Base-by-base conservation (phyloP, 2,888 invertebrate species). In the Drosophila picticornis region DNA sequence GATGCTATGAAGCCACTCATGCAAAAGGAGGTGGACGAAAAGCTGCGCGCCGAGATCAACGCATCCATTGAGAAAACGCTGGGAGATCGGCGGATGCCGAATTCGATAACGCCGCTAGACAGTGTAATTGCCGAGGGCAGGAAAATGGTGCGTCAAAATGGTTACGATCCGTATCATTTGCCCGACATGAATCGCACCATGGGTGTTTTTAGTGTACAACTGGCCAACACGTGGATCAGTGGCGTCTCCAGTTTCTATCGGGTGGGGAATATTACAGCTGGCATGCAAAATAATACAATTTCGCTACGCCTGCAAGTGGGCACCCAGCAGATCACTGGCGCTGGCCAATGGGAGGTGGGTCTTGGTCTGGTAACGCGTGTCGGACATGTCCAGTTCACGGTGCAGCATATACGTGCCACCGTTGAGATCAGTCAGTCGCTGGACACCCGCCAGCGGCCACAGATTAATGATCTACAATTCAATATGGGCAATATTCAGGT, bases 1-100 rank as follows among this genome's bases (percentile, higher is more conserved):
- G 97, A 97, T 91, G 96, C 96, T 13, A 96, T 98, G 86, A 98
- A 98, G 91, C 97, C 97, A 0, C 96, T 96, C 80, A 95, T 98
- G 77, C 93, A 98, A 31, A 95, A 95, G 77, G 96, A 97, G 93
- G 96, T 96, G 0, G 97, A 97, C 88, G 95, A 95, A 0, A 96
- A 96, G 91, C 94, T 97, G 1, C 95, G 96, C 79, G 94, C 94
- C 2, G 96, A 96, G 91, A 95, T 98, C 1, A 96, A 98, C 91
- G 94, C 95, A 19, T 95, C 96, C 91, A 94, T 97, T 32, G 95
- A 95, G 25, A 95, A 96, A 82, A 90, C 96, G 19, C 95, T 96
- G 19, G 95, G 95, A 1, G 94, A 95, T 64, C 95, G 96, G 86
- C 95, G 95, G 67, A 96, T 97, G 87, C 97, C 97, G 0, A 97